phyloP scores from a whole-genome alignment of 2,113 vertebrate genomes.

The Fulica atra region DNA sequence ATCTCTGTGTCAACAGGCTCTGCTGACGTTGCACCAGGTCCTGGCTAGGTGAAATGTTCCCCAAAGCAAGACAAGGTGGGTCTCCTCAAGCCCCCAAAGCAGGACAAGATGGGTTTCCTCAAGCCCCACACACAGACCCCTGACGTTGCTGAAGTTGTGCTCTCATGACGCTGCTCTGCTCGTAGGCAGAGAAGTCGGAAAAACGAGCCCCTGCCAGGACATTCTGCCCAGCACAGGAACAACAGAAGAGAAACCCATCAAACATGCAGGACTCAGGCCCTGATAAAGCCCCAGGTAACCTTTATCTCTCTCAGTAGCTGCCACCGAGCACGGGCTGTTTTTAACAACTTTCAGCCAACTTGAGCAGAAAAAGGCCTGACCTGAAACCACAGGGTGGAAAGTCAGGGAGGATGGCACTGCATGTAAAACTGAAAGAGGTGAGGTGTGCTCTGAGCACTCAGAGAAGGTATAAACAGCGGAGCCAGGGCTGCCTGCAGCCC shows the following conservation, averaged over 20 bases:
- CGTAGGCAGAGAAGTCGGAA: not conserved
- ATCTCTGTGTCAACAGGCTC: not conserved
- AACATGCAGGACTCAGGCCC: not conserved
- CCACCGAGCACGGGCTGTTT: not conserved
- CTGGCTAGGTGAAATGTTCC: not conserved
- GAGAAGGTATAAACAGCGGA: not conserved
- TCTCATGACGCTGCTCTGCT: not conserved
- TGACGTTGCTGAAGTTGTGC: not conserved
- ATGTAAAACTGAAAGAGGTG: not conserved
- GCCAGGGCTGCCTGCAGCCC: not conserved
- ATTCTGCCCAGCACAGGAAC: not conserved
- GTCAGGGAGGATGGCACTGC: not conserved
- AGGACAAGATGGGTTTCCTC: not conserved
- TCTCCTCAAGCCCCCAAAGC: not conserved
- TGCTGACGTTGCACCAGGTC: not conserved
- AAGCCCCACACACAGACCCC: not conserved
- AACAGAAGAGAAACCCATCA: not conserved
- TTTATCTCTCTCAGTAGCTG: not conserved
- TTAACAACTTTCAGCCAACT: conserved; percentile 21
- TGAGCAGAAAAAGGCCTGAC: not conserved
- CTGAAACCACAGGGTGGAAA: conserved; percentile 36
- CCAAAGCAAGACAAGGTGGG: not conserved
- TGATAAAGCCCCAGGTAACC: not conserved
- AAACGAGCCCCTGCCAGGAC: not conserved
- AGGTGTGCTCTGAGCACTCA: not conserved